Evolutionary conservation across 2,888 invertebrate species (phyloP).

Genomic region (Chaetogeoica ovagalla): DNA sequence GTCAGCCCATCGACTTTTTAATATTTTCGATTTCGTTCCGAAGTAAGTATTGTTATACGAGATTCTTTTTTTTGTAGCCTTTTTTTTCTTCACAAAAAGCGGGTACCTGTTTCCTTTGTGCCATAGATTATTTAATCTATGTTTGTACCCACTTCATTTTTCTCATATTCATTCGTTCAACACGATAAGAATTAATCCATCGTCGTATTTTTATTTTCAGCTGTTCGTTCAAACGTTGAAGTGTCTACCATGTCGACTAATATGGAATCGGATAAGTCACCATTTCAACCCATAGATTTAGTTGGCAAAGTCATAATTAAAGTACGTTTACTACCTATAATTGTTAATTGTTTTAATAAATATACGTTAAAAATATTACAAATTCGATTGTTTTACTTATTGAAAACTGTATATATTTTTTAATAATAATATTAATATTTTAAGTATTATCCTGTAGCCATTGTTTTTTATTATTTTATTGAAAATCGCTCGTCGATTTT

Average conservation of each 20-base stretch:
- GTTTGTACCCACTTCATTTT: background rate
- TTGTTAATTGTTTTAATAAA: background rate
- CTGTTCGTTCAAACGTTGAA: too few relatives aligned
- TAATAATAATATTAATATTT: too few relatives aligned
- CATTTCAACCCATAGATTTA: conserved; percentile 60
- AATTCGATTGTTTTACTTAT: background rate
- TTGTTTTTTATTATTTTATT: too few relatives aligned
- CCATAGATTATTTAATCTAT: too few relatives aligned
- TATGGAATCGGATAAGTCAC: conserved; percentile 40
- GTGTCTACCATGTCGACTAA: background rate
- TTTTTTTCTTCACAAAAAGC: background rate
- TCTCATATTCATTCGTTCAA: background rate
- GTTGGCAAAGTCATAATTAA: conserved; percentile 64
- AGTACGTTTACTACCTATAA: conserved; percentile 57
- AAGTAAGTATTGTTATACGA: background rate
- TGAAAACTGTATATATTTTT: too few relatives aligned
- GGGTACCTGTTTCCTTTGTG: too few relatives aligned
- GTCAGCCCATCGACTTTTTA: background rate
- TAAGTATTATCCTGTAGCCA: too few relatives aligned
- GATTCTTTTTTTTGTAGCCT: background rate
- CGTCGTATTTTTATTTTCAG: background rate
- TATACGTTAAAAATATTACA: background rate
- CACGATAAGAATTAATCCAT: background rate
- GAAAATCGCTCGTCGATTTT: too few relatives aligned
- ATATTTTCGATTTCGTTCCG: background rate